Percentiles rank a stretch among this genome's conserved stretches.
Conservation (phyloP, 2,888 invertebrate species). For the Siphlonurus alternatus region DNA sequence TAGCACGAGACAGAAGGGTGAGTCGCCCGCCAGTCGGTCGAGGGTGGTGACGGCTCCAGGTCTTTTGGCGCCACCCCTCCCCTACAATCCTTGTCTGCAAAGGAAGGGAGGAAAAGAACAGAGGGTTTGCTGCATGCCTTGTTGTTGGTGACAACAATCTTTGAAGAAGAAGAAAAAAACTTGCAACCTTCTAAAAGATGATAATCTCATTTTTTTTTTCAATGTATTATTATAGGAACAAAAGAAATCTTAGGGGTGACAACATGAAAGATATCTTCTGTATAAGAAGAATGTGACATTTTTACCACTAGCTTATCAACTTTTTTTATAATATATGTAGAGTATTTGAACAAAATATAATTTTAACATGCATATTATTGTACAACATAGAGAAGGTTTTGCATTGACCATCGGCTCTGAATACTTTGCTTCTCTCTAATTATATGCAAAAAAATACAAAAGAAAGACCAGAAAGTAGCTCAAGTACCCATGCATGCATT, state of each 20-base stretch:
- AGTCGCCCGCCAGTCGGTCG: background rate
- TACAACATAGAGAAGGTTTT: no score
- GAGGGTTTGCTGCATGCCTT: background rate
- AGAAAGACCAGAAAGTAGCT: no score
- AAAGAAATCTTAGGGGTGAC: background rate
- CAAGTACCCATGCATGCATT: no score
- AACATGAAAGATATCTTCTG: background rate
- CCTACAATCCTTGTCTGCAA: background rate
- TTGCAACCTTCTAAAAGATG: background rate
- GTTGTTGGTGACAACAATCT: background rate
- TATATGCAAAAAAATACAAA: no score
- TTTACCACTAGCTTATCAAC: no score
- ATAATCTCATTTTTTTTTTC: background rate
- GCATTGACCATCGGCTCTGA: no score
- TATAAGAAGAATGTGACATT: background rate
- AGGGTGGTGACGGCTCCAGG: background rate
- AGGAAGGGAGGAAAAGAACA: background rate
- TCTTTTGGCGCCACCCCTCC: background rate
- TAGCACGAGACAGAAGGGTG: background rate
- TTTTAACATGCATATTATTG: background rate
- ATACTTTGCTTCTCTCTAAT: no score
- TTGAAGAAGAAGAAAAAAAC: background rate
- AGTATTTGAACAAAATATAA: background rate
- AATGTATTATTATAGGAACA: background rate
- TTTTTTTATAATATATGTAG: background rate